A percentile compares a stretch with the other conserved stretches of the same genome.
Evolutionary conservation across 2,888 invertebrate species (phyloP).

Genomic region (Yponomeuta sedellus): DNA sequence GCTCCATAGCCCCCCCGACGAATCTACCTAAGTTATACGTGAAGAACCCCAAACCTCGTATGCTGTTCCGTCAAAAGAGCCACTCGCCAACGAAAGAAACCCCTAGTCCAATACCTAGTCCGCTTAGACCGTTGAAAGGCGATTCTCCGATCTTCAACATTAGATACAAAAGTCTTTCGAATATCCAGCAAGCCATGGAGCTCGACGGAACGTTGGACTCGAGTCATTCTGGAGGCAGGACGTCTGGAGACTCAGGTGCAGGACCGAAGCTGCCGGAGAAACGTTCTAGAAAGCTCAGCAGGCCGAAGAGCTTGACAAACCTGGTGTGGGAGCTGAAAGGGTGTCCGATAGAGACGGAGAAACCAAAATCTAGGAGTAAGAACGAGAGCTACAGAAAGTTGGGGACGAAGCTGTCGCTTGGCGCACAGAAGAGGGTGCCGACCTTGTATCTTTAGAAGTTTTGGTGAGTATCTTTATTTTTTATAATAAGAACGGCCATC

Average conservation of each 20-base stretch:
- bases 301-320: conserved; percentile 91
- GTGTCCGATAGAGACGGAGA: conserved; percentile 64
- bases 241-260: conserved; percentile 88
- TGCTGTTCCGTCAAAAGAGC: conserved; percentile 82
- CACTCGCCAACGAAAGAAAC: conserved; percentile 84
- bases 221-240: conserved; percentile 91
- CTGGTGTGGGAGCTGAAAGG: conserved; percentile 87
- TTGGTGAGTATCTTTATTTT: conserved; percentile 41
- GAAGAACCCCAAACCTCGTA: conserved; percentile 81
- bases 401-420: conserved; percentile 69
- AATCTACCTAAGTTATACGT: conserved; percentile 85
- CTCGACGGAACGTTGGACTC: conserved; percentile 91
- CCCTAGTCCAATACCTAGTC: conserved; percentile 78
- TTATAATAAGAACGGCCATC: too few species aligned
- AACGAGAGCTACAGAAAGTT: conserved; percentile 72
- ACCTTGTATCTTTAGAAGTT: conserved; percentile 72
- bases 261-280: conserved; percentile 89
- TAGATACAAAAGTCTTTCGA: conserved; percentile 81
- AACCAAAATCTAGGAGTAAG: conserved; percentile 70
- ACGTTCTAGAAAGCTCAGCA: conserved; percentile 85
- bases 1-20: conserved; percentile 67
- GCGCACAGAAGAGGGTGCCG: conserved; percentile 74
- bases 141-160: conserved; percentile 87
- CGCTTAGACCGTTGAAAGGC: conserved; percentile 75
- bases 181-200: conserved; percentile 84